Conservation (phyloP, 2,113 vertebrate genomes). For the Elephantulus edwardii region DNA sequence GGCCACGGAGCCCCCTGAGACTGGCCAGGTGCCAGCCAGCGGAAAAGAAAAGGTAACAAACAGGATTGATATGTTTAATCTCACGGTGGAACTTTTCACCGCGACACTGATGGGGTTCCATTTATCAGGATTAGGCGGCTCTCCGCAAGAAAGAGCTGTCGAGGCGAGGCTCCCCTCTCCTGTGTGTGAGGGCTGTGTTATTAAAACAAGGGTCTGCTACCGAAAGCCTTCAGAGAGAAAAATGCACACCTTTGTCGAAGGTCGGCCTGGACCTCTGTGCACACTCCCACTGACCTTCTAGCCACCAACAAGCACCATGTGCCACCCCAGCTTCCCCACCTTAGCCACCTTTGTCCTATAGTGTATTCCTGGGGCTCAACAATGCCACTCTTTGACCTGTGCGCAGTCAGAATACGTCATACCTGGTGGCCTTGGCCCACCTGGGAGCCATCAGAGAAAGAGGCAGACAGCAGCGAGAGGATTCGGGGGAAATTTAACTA, state of each 20-base stretch:
- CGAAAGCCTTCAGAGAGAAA: neutral
- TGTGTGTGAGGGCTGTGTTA: neutral
- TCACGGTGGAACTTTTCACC: neutral
- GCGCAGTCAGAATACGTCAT: fast-evolving
- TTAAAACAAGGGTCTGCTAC: neutral
- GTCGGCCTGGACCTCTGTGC: neutral
- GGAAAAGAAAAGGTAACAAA: neutral
- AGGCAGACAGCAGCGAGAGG: fast-evolving
- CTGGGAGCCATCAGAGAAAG: fast-evolving
- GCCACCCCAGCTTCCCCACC: fast-evolving
- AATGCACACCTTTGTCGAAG: neutral
- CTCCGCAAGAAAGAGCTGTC: neutral
- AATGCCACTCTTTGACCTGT: fast-evolving
- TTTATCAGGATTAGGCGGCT: constrained; percentile 51
- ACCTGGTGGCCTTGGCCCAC: fast-evolving
- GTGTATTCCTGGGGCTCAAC: neutral
- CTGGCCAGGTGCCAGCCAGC: neutral
- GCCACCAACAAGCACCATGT: neutral
- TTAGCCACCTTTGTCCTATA: neutral
- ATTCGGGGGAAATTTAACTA: too few species aligned
- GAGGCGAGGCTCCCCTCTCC: neutral
- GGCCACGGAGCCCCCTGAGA: neutral
- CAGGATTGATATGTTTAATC: constrained; percentile 71
- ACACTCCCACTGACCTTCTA: neutral
- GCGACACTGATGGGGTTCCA: neutral